Base-by-base conservation (phyloP, 2,113 vertebrate species). In the Dunckerocampus dactyliophorus region DNA sequence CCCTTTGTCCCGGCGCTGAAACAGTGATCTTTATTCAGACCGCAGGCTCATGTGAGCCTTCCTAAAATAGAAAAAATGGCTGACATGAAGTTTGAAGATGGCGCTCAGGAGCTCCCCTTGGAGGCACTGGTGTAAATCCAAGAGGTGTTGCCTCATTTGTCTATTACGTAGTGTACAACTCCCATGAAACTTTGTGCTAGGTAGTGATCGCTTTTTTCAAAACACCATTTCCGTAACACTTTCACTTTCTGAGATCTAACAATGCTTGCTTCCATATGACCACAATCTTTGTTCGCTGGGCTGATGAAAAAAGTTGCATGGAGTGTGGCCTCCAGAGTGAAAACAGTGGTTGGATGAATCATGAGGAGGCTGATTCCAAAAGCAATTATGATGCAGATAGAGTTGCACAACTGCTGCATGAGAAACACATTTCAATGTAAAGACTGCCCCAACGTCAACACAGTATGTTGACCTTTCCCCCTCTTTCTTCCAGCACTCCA, bases 401-500 rank as follows among this genome's bases (percentile, higher is more conserved):
- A 21, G 19, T 56, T 42, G 37, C 31, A 19, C 53, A 56, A 56
- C 60, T 76, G 48, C 70, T 81, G 51, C 71, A 73, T 83, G 66
- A 79, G 83, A 84, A 82, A 74, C 65, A 69, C 45, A 62, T 19
- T 31, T 56, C n/a, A 34, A 56, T 50, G 69, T 48, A 76, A 67
- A 77, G 74, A 80, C 62, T 75, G 66, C 78, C 82, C 84, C 71
- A 86, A 82, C 69, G 87, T 88, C 86, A 90, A 88, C 83, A 89
- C 82, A 82, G 87, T 79, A 68, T 81, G 87, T 87, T 93, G 90
- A 90, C 87, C 87, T 87, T 76, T 88, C 76, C 85, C 82, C 76
- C 77, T 77, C 75, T 85, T 86, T 88, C 82, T 90, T 90, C 82
- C 84, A 82, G 79, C 69, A 65, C 73, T 71, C 88, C 68, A 86